These are phyloP conservation scores for Myripristis jacobus DNA, from an alignment of 2,797 vertebrate genomes.

Conservation along the genomic window DNA sequence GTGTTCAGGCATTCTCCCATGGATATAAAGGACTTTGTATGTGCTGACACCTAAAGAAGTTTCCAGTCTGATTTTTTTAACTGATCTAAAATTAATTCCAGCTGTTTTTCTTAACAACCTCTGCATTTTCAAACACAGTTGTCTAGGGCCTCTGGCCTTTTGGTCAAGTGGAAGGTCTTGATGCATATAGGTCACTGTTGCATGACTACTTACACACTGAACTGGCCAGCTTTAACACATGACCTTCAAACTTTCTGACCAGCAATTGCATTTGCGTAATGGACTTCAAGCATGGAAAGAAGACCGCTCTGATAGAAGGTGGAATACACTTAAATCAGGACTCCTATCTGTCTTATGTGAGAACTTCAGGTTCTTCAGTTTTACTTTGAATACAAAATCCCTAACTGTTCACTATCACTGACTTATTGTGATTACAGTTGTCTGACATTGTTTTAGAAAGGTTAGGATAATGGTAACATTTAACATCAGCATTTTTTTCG, in stretches of 20 bases:
- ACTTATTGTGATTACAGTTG: background rate
- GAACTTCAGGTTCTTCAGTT: constrained; percentile 2
- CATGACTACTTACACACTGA: constrained; percentile 38
- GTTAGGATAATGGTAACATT: constrained; percentile 4
- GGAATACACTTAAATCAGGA: constrained; percentile 3
- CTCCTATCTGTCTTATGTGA: constrained; percentile 23
- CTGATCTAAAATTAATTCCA: background rate
- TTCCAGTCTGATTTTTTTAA: too few relatives aligned
- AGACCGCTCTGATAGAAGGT: too few relatives aligned
- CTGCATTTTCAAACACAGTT: background rate
- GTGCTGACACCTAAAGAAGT: too few relatives aligned
- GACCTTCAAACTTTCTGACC: constrained; percentile 52
- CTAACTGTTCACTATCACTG: too few relatives aligned
- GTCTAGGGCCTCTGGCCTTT: constrained; percentile 30
- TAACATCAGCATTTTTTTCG: background rate
- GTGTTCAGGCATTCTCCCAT: background rate
- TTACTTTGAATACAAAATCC: background rate
- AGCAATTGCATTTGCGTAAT: constrained; percentile 61
- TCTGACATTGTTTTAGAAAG: constrained; percentile 7
- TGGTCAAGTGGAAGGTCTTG: constrained; percentile 19
- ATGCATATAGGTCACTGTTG: constrained; percentile 49
- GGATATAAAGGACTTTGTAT: too few relatives aligned
- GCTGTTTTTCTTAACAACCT: background rate
- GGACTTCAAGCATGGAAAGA: background rate
- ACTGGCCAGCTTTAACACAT: constrained; percentile 36